Conservation (phyloP, 2,797 vertebrate species). For the Agapornis canus region DNA sequence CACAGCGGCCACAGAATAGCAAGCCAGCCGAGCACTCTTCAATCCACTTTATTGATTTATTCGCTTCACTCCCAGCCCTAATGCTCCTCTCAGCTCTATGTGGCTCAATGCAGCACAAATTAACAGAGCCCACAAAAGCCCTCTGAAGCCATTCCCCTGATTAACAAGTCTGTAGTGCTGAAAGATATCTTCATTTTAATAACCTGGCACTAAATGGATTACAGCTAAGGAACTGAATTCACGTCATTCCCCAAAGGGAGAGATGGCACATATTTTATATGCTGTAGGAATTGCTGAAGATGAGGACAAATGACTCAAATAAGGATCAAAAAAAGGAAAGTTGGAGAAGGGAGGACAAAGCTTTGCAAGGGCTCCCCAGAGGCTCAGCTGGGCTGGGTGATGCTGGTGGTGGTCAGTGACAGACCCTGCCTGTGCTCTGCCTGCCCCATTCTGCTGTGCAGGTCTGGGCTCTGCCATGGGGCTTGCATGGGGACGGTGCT, state of each 20-base stretch:
- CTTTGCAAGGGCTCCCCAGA: rapidly evolving
- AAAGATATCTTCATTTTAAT: slow-evolving; percentile 68
- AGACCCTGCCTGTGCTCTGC: not conserved
- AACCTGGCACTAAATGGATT: slow-evolving; percentile 63
- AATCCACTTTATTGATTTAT: slow-evolving; percentile 50
- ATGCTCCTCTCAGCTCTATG: slow-evolving; percentile 27
- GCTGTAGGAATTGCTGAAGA: slow-evolving; percentile 1
- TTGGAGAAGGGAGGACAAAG: not conserved
- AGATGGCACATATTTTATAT: slow-evolving; percentile 3
- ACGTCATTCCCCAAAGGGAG: slow-evolving; percentile 26
- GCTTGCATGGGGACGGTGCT: not conserved
- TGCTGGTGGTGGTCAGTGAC: not conserved
- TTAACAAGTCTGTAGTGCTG: slow-evolving; percentile 56
- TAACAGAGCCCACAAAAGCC: slow-evolving; percentile 55
- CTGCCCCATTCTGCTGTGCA: not conserved
- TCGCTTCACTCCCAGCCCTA: slow-evolving; percentile 12
- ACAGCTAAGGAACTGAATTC: not conserved
- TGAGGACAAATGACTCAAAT: slow-evolving; percentile 5
- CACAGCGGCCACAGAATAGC: not conserved
- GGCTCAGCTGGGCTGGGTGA: not conserved
- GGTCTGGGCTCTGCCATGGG: not conserved
- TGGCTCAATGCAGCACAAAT: slow-evolving; percentile 54
- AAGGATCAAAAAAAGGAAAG: not conserved
- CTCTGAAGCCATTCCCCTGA: slow-evolving; percentile 63
- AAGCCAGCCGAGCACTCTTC: slow-evolving; percentile 33